phyloP scores from a whole-genome alignment of 2,113 vertebrate genomes.

The Ahaetulla prasina region DNA sequence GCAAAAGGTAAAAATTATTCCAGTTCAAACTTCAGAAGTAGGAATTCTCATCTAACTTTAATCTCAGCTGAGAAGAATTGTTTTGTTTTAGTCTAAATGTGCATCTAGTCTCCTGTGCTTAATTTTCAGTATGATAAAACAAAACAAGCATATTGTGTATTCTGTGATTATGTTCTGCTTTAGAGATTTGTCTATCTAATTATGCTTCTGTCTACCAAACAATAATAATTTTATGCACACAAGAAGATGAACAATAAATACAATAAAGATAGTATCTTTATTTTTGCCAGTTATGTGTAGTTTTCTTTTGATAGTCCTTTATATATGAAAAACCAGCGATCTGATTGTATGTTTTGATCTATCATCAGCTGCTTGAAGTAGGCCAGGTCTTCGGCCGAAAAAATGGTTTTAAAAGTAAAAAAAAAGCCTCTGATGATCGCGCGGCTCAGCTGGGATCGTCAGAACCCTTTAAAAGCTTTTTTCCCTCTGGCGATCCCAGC shows the following conservation, averaged over 20 bases:
- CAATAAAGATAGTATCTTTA: background rate
- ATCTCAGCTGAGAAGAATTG: background rate
- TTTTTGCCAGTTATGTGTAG: background rate
- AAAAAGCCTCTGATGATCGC: too few relatives aligned
- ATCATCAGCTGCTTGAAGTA: background rate
- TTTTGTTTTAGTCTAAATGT: background rate
- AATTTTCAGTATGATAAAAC: background rate
- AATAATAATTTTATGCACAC: background rate
- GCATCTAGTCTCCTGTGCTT: background rate
- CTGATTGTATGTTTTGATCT: background rate
- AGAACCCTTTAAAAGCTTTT: too few relatives aligned
- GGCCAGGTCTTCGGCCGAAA: too few relatives aligned
- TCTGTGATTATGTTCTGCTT: background rate
- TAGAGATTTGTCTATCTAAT: background rate
- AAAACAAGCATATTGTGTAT: background rate
- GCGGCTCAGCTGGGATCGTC: too few relatives aligned
- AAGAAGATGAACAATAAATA: background rate
- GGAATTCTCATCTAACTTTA: background rate
- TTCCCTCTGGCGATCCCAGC: too few relatives aligned
- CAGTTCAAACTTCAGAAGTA: background rate
- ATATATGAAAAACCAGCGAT: background rate
- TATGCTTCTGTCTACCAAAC: background rate
- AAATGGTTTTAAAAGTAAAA: too few relatives aligned
- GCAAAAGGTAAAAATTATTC: background rate
- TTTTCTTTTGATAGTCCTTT: background rate